Base-by-base conservation (phyloP, 1,140 invertebrate species). In the Drosophila nikananu region DNA sequence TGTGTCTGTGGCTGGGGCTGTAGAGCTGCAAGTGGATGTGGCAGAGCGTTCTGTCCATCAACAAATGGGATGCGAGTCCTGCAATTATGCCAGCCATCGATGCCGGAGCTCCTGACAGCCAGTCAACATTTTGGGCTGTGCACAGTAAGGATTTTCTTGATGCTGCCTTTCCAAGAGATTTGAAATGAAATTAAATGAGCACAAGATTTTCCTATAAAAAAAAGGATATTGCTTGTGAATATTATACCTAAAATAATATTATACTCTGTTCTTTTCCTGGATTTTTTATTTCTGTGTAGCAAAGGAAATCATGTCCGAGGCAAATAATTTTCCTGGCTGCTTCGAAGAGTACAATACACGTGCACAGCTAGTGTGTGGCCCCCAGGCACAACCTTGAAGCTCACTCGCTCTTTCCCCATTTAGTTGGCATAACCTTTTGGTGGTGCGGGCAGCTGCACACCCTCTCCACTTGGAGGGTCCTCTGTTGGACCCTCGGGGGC, bases 51-150 rank as follows among this genome's bases (percentile, higher is more conserved):
- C 19, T 3, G 21, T 21, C 67, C 63, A 54, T 63, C 49, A 39
- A 39, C 60, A 57, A 57, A 57, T 44, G 58, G 41, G 63, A 42
- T 67, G 49, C n/a, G 63, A 68, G 27, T 71, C 30, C 63, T 27
- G 63, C 67, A 71, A 71, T 71, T 71, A 71, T 64, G 63, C 39
- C 64, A 55, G 37, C 30, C 48, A 67, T 71, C 67, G 48, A 70
- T 67, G 62, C n/a, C 37, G 13, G 41, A n/a, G 17, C 17, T 54
- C 48, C 30, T 42, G 13, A 27, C n/a, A 63, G 61, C 2, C 62
- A 66, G 42, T 37, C 25, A 62, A 30, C 44, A n/a, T 32, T 49
- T 39, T 1, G 44, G 44, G 7, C n/a, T n/a, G n/a, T n/a, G 32
- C 61, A 63, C 61, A 0, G 23, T 1, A 19, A 58, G 0, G 2